These are phyloP conservation scores for Montipora capricornis DNA, from an alignment of 64 coral and sea anemone genomes.

Conservation along the genomic window DNA sequence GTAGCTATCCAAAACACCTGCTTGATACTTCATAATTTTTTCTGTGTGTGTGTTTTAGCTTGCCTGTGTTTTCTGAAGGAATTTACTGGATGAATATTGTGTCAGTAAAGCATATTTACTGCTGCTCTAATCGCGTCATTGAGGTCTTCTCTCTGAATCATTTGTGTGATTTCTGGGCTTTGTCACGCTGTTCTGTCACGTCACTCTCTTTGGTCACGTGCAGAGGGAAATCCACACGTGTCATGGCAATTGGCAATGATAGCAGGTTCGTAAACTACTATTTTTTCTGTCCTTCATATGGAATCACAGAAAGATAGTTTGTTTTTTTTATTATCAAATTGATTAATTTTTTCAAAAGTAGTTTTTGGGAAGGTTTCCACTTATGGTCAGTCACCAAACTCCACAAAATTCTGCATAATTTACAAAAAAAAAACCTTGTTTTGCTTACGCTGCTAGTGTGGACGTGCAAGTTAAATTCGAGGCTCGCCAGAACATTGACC, in stretches of 20 bases:
- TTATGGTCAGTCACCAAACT: no score
- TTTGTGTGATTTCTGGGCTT: conserved; percentile 88
- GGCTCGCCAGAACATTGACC: no score
- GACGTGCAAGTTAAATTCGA: no score
- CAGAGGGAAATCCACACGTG: conserved; percentile 78
- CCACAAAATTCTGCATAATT: no score
- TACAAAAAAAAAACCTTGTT: no score
- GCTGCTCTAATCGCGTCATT: conserved; percentile 77
- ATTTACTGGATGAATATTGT: conserved; percentile 93
- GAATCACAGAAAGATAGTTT: no score
- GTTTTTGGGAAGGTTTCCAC: no score
- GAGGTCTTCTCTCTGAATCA: conserved; percentile 95
- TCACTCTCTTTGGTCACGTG: conserved; percentile 74
- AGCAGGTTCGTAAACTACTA: conserved; percentile 59
- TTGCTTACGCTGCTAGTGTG: no score
- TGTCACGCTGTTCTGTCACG: conserved; percentile 80
- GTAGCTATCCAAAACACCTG: not conserved
- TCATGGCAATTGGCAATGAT: conserved; percentile 84
- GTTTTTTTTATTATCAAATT: no score
- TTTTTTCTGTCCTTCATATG: not conserved
- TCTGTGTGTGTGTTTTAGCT: conserved; percentile 27
- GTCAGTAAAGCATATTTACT: conserved; percentile 83
- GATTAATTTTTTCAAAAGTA: no score
- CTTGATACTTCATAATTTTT: not conserved
- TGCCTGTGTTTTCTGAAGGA: conserved; percentile 90